Evolutionary conservation across 1,140 invertebrate species (phyloP).

Genomic region (Ptiloglossa arizonensis): DNA sequence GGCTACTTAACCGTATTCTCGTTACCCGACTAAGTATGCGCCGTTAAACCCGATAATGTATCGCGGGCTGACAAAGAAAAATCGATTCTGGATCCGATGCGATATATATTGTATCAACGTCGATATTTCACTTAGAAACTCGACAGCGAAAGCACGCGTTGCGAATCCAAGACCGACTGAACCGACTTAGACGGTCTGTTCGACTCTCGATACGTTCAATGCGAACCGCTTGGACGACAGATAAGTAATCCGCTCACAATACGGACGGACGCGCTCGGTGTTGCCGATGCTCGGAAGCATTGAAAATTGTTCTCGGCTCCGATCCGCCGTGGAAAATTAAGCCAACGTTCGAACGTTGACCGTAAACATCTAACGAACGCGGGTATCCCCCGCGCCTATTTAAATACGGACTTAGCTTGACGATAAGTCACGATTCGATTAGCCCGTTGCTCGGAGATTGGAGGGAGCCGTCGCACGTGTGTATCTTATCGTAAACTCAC

Average conservation of each 20-base stretch:
- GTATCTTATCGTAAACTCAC: conserved; percentile 67
- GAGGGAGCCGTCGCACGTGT: conserved; percentile 44
- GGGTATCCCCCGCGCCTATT: neutral
- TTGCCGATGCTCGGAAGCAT: conserved; percentile 3
- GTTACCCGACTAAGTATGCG: neutral
- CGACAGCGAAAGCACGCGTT: neutral
- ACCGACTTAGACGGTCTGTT: no score
- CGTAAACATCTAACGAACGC: conserved; percentile 42
- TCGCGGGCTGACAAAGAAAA: neutral
- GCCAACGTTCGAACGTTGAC: neutral
- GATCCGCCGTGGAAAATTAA: conserved; percentile 7
- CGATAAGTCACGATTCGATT: conserved; percentile 72
- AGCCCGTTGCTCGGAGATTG: conserved; percentile 52
- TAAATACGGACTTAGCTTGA: conserved; percentile 32
- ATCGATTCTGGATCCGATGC: neutral
- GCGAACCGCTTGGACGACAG: neutral
- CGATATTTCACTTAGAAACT: conserved; percentile 9
- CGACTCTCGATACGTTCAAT: neutral
- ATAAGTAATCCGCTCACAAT: neutral
- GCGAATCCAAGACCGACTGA: conserved; percentile 3
- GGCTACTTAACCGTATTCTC: neutral
- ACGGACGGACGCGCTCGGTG: neutral
- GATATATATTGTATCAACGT: conserved; percentile 3
- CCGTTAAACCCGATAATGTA: neutral
- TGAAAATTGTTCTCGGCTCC: conserved; percentile 9